A percentile compares a stretch with the other conserved stretches of the same genome.
Conservation (phyloP, 2,113 vertebrate genomes). For the Upupa epops region DNA sequence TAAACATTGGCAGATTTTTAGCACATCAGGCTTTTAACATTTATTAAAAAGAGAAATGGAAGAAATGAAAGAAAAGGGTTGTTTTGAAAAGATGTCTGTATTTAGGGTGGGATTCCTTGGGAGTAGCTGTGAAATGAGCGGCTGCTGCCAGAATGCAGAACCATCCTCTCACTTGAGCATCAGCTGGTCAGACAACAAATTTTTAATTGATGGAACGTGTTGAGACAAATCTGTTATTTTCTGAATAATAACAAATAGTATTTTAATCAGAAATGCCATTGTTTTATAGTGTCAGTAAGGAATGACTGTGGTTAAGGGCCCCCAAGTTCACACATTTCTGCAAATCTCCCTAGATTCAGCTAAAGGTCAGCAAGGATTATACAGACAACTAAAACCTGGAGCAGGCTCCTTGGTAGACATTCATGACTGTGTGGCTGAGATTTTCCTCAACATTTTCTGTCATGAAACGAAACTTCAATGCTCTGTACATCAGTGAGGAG, state of each 20-base stretch:
- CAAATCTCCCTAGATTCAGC: background rate
- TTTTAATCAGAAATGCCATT: background rate
- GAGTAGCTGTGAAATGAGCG: background rate
- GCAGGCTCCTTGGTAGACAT: background rate
- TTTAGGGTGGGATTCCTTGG: background rate
- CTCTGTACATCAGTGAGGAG: background rate
- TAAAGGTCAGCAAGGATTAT: background rate
- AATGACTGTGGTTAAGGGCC: background rate
- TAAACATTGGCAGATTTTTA: constrained; percentile 6
- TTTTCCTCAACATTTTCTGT: background rate
- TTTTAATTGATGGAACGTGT: background rate
- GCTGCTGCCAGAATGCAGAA: background rate
- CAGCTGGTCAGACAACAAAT: background rate
- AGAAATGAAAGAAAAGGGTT: background rate
- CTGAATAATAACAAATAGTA: background rate
- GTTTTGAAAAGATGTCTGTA: background rate
- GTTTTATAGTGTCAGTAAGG: background rate
- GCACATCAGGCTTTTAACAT: background rate
- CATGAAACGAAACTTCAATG: background rate
- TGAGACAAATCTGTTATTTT: background rate
- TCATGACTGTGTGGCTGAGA: background rate
- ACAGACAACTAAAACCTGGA: background rate
- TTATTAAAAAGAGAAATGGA: background rate
- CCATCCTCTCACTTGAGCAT: background rate
- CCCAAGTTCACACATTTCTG: background rate